These are phyloP conservation scores for Leontocebus nigricollis DNA, from an alignment of 2,797 vertebrate genomes.

Conservation along the genomic window DNA sequence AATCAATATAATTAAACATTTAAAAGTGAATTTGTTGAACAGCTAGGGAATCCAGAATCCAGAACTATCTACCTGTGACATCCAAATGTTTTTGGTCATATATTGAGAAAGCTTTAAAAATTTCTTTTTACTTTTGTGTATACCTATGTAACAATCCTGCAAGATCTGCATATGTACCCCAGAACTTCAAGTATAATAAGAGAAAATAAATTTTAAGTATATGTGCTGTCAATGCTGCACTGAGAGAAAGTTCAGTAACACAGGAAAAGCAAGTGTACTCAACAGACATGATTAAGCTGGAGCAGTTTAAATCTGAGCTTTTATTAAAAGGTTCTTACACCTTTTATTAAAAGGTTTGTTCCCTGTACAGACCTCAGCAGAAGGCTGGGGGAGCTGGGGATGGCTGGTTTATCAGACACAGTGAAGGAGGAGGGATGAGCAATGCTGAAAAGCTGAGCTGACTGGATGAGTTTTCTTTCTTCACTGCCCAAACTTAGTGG, in stretches of 20 bases:
- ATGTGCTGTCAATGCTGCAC: neutral
- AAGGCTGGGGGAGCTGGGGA: fast-evolving
- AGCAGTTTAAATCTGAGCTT: neutral
- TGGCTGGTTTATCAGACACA: neutral
- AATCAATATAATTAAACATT: neutral
- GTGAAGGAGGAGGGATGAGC: too few relatives aligned
- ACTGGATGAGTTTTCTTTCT: neutral
- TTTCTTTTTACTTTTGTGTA: neutral
- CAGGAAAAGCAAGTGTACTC: neutral
- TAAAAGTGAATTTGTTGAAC: neutral
- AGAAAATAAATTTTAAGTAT: too few relatives aligned
- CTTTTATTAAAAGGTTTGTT: neutral
- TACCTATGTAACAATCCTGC: too few relatives aligned
- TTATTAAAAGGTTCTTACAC: neutral
- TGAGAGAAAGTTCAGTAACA: fast-evolving
- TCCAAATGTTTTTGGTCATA: neutral
- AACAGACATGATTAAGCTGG: fast-evolving
- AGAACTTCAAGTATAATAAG: neutral
- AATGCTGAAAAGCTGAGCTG: neutral
- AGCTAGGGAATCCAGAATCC: neutral
- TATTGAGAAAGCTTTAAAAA: neutral
- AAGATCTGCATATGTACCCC: too few relatives aligned
- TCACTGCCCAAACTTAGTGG: too few relatives aligned
- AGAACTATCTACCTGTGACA: neutral
- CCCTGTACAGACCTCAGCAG: neutral